These are phyloP conservation scores for Premnoplex brunnescens DNA, from an alignment of 2,797 vertebrate genomes.

Conservation along the genomic window DNA sequence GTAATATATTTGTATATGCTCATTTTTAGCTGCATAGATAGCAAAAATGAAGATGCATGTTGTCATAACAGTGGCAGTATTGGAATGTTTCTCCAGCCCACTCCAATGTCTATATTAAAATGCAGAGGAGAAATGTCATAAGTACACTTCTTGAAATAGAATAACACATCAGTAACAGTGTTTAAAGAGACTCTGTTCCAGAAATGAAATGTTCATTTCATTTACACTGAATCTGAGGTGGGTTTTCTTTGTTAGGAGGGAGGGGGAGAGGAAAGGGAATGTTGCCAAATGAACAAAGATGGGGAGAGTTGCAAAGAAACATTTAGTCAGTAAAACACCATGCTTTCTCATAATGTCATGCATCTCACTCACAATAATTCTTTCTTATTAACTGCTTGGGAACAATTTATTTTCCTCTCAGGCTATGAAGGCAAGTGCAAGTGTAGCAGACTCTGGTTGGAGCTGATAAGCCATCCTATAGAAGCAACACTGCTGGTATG, in stretches of 20 bases:
- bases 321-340: conserved; percentile 76
- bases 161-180: conserved; percentile 53
- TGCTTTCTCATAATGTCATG: conserved; percentile 82
- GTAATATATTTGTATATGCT: neutral
- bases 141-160: conserved; percentile 51
- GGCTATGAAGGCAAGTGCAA: conserved; percentile 85
- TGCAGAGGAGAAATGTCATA: conserved; percentile 24
- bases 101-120: conserved; percentile 22
- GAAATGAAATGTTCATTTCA: conserved; percentile 67
- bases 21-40: conserved; percentile 8
- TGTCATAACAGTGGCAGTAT: neutral
- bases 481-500: conserved; percentile 83
- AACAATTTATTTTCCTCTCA: conserved; percentile 97
- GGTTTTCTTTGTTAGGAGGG: neutral
- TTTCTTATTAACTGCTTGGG: conserved; percentile 95
- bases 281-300: neutral
- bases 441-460: conserved; percentile 85
- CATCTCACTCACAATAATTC: conserved; percentile 88
- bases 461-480: conserved; percentile 90
- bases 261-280: neutral
- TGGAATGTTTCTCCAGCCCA: neutral
- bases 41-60: conserved; percentile 25
- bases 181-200: conserved; percentile 45
- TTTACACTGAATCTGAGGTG: conserved; percentile 52
- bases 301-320: conserved; percentile 57